A percentile compares a stretch with the other conserved stretches of the same genome.
Conservation (phyloP, 2,888 invertebrate genomes). For the Amblyjoppa proteus region DNA sequence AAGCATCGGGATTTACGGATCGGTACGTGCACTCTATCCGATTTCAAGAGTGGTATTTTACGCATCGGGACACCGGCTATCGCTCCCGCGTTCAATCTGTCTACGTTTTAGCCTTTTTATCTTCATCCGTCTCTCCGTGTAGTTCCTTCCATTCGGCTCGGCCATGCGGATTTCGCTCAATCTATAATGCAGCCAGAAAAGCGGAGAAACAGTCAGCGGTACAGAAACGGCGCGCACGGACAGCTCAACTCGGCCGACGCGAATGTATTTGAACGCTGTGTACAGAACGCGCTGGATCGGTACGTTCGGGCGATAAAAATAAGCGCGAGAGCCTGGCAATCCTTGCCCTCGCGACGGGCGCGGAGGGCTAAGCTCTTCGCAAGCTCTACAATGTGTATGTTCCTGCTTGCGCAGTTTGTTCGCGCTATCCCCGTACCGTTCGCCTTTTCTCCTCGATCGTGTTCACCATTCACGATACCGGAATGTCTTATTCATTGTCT, state of each 20-base stretch:
- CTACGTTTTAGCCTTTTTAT: constrained; percentile 43
- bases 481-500: not conserved
- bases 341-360: not conserved
- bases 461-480: not conserved
- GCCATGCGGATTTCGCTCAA: constrained; percentile 76
- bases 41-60: constrained; percentile 70
- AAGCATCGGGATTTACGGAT: constrained; percentile 71
- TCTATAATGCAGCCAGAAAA: constrained; percentile 75
- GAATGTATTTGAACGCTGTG: not conserved
- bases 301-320: constrained; percentile 22
- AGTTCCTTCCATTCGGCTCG: constrained; percentile 70
- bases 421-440: too few species aligned
- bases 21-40: constrained; percentile 70
- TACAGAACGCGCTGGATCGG: not conserved
- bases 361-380: constrained; percentile 3
- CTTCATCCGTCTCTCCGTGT: constrained; percentile 48
- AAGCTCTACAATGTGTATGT: constrained; percentile 6
- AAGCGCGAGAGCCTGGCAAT: constrained; percentile 3
- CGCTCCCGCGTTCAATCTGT: constrained; percentile 21
- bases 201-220: constrained; percentile 14
- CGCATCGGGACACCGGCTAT: constrained; percentile 41
- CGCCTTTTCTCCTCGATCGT: too few species aligned
- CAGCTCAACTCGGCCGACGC: not conserved
- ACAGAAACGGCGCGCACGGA: constrained; percentile 23
- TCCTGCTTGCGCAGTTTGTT: not conserved